These are phyloP conservation scores for Melanerpes aurifrons DNA, from an alignment of 2,113 vertebrate genomes.

Conservation along the genomic window DNA sequence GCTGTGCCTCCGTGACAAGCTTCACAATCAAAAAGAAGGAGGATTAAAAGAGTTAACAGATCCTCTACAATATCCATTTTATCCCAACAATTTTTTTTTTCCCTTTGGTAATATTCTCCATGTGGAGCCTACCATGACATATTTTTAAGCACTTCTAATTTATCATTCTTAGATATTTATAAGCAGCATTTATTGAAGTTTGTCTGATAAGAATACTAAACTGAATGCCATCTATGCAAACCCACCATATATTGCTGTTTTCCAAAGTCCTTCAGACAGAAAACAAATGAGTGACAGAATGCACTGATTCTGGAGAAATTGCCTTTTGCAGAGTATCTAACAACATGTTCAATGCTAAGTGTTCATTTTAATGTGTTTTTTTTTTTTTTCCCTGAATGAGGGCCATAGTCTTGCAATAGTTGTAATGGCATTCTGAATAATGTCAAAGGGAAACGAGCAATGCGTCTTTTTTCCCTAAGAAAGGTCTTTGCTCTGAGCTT, in stretches of 20 bases:
- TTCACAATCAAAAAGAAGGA: not conserved
- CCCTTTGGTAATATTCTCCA: not conserved
- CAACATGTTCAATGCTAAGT: not conserved
- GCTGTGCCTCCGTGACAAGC: not conserved
- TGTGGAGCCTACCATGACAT: not conserved
- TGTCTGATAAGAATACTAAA: not conserved
- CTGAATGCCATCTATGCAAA: not conserved
- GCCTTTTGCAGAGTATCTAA: not conserved
- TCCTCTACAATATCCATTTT: not conserved
- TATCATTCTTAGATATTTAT: not conserved
- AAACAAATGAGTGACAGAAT: not conserved
- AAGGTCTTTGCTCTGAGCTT: not conserved
- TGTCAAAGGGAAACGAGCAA: not conserved
- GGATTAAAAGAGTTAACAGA: not conserved
- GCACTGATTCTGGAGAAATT: not conserved
- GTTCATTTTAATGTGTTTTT: not conserved
- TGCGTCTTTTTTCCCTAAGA: not conserved
- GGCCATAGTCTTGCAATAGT: not conserved
- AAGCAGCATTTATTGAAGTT: not conserved
- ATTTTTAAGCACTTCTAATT: not conserved
- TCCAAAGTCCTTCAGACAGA: not conserved
- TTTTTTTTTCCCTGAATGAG: not conserved
- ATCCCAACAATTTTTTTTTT: not conserved
- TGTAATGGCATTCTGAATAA: not conserved
- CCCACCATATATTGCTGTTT: not conserved